A percentile compares a stretch with the other conserved stretches of the same genome.
phyloP scores from a whole-genome alignment of 2,888 invertebrate species.

The Chymomyza caudatula region DNA sequence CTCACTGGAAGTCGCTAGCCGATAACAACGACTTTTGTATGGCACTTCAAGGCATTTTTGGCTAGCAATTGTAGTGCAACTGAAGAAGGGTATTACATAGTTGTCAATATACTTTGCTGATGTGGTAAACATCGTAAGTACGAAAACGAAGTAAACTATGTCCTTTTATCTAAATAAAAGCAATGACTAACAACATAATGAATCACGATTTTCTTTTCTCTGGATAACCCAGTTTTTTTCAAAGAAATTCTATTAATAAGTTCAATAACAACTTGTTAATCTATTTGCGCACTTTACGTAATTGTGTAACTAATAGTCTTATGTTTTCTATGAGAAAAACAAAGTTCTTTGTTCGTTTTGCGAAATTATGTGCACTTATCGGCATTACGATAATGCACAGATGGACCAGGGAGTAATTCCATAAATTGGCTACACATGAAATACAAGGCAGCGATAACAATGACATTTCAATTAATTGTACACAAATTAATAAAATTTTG shows the following conservation, averaged over 20 bases:
- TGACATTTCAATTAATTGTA: background rate
- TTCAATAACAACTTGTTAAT: too few species aligned
- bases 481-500: background rate
- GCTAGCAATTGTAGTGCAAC: too few species aligned
- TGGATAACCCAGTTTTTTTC: background rate
- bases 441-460: background rate
- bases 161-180: too few species aligned
- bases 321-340: background rate
- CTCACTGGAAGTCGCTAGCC: too few species aligned
- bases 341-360: background rate
- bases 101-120: too few species aligned
- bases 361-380: background rate
- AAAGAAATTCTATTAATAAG: background rate
- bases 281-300: background rate
- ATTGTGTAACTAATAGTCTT: background rate
- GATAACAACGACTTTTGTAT: too few species aligned
- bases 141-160: too few species aligned
- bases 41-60: too few species aligned
- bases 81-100: too few species aligned
- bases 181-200: too few species aligned
- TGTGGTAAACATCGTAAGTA: too few species aligned
- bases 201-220: too few species aligned
- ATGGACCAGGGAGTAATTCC: background rate
- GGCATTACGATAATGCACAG: background rate
- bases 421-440: background rate